phyloP scores from a whole-genome alignment of 23 tunicate genomes.

The Ciona savignyi region DNA sequence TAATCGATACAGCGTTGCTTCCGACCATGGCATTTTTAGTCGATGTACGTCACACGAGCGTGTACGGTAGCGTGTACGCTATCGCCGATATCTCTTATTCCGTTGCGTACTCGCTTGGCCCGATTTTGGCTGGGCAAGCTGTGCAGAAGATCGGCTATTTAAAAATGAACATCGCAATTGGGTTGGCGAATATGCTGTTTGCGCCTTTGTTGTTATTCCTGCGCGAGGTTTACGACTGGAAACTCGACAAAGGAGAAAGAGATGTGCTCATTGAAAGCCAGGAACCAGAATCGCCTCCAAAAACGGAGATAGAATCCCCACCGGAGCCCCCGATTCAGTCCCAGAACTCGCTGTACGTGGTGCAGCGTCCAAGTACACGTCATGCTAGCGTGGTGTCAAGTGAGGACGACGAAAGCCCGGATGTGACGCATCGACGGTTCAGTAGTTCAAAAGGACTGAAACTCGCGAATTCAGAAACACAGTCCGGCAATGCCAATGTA shows the following conservation, averaged over 20 bases:
- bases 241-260: constrained; percentile 50
- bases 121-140: constrained; percentile 91
- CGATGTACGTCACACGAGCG: constrained; percentile 90
- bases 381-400: constrained; percentile 1
- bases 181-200: constrained; percentile 75
- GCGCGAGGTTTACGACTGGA: constrained; percentile 90
- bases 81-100: constrained; percentile 99
- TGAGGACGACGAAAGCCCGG: constrained; percentile 16
- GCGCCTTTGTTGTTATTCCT: constrained; percentile 74
- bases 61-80: constrained; percentile 97
- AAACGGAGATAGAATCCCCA: neutral
- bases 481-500: neutral
- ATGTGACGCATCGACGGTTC: neutral
- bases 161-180: constrained; percentile 91
- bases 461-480: neutral
- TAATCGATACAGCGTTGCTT: constrained; percentile 93
- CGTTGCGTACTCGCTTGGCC: constrained; percentile 95
- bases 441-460: neutral
- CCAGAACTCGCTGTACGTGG: neutral
- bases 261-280: constrained; percentile 24
- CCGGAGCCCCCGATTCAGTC: neutral
- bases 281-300: constrained; percentile 2
- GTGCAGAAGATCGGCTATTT: constrained; percentile 75
- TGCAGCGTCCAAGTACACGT: neutral
- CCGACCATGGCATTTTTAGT: constrained; percentile 99